phyloP scores from a whole-genome alignment of 2,888 invertebrate genomes.

The Apoda limacodes region DNA sequence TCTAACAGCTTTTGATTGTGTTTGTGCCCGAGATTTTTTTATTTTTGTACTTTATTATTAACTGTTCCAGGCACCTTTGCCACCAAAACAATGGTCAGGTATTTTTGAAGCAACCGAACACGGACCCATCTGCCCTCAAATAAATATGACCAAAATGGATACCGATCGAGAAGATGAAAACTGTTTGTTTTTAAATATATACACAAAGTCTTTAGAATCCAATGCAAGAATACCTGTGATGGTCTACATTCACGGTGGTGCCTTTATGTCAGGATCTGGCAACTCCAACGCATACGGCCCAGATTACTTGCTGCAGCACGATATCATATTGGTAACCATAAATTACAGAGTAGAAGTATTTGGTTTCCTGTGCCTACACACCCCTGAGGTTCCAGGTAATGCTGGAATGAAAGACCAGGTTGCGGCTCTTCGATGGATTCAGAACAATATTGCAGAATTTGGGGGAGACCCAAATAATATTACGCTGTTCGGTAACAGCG shows the following conservation, averaged over 20 bases:
- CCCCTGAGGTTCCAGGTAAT: conserved; percentile 42
- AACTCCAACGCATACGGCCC: conserved; percentile 39
- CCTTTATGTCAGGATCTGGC: conserved; percentile 42
- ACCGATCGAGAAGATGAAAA: conserved; percentile 37
- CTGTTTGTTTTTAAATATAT: conserved; percentile 44
- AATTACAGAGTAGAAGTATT: conserved; percentile 44
- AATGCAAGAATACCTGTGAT: conserved; percentile 40
- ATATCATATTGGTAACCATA: conserved; percentile 48
- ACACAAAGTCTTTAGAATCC: conserved; percentile 28
- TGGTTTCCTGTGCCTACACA: conserved; percentile 33
- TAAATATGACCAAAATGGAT: conserved; percentile 26
- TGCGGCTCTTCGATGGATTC: conserved; percentile 37
- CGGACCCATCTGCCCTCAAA: conserved; percentile 42
- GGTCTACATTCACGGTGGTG: conserved; percentile 55
- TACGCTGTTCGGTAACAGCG: conserved; percentile 52
- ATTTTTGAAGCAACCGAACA: conserved; percentile 38
- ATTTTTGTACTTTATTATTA: too few species aligned
- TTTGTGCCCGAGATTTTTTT: too few species aligned
- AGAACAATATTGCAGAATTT: conserved; percentile 36
- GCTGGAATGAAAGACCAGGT: conserved; percentile 52
- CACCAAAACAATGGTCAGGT: conserved; percentile 35
- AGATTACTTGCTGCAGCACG: conserved; percentile 40
- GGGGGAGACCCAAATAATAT: conserved; percentile 43
- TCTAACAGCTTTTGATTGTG: too few species aligned
- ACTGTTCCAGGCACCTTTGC: conserved; percentile 36